phyloP scores from a whole-genome alignment of 2,113 vertebrate genomes.

The Oryctolagus cuniculus region mOryCun1.1 NC_091439.1:78964501-78965000 shows the following conservation, averaged over 20 bases:
- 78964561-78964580: no score
- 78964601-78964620: no score
- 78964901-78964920: not conserved
- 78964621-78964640: no score
- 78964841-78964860: conserved; percentile 18
- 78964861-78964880: not conserved
- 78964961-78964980: no score
- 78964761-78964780: not conserved
- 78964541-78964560: no score
- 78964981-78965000: no score
- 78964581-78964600: no score
- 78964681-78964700: not conserved
- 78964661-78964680: not conserved
- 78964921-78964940: no score
- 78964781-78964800: not conserved
- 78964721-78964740: not conserved
- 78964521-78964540: no score
- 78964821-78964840: not conserved
- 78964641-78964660: not conserved
- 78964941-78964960: no score
- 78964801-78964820: conserved; percentile 14
- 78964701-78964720: not conserved
- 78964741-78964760: not conserved
- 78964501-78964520: no score
- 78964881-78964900: not conserved